Evolutionary conservation across 2,113 vertebrate species (phyloP), one percentile per base, ranked within the genome.

Genomic region (Noturus placidus): DNA sequence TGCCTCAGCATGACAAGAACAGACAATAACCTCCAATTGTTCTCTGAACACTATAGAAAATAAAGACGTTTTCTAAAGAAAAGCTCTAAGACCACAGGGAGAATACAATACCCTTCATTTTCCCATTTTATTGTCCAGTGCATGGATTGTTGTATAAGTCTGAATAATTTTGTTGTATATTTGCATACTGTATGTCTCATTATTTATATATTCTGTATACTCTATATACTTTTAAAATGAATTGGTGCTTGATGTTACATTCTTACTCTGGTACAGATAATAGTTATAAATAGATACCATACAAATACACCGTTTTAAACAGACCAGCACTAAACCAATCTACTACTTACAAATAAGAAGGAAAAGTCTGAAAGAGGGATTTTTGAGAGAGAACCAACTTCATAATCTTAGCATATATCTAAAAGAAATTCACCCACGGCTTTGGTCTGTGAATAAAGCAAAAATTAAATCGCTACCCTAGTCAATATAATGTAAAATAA

Each of bases 1-100:
- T 4, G n/a, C 52, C 77, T 56, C 77, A 57, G 77, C 77, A 57
- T 57, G 52, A 80, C 77, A 80, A 80, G n/a, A 80, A 33, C 52
- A 80, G n/a, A 56, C 77, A 80, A 80, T 80, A 80, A 80, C 77
- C 77, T 80, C 52, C 52, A 56, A 33, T 80, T 80, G 50, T 80
- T 80, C 77, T 80, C 52, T 33, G n/a, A 56, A 56, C 52, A 20
- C n/a, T 80, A 80, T 20, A 33, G 77, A 80, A 56, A 57, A 80
- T 57, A 10, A 56, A 52, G 46, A n/a, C 11, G n/a, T n/a, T 50
- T 77, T 15, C 42, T n/a, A 74, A 74, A 77, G 74, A 27, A 76
- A 15, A 50, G 72, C 42, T 79, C 27, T 30, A 79, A 54, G 50
- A 33, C 50, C 15, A 30, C 50, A 56, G 19, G 0, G n/a, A 30